Evolutionary conservation across 2,888 invertebrate genomes (phyloP), one percentile per base, ranked within the genome.

Genomic region (Eupithecia inturbata): DNA sequence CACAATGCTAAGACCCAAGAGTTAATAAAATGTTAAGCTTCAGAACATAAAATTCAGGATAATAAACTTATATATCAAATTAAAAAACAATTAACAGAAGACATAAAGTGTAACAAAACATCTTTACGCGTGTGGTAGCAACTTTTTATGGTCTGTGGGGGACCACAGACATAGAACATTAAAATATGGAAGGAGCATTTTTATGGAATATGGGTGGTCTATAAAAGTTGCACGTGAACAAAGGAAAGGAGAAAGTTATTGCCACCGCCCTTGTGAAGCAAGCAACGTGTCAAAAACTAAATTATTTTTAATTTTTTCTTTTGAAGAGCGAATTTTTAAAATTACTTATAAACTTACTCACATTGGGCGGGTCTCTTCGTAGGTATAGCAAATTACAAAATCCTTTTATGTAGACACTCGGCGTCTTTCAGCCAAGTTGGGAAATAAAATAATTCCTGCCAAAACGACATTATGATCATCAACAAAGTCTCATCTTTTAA

Each of bases 141-240:
- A 78, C 82, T 85, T 87, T 87, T 87, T 85, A 83, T 83, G 85
- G 83, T 82, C 79, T 82, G 82, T 79, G 84, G 85, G 86, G 80
- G 82, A 82, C 83, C 84, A 78, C 83, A 80, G 76, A 82, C 82
- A 82, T 83, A 81, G 79, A 83, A 80, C 78, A 81, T 77, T 79
- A 78, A 81, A 82, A 79, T 80, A 80, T 79, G 71, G 73, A 68
- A 71, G 75, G 76, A 79, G 71, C 63, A 67, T 73, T 83, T 84
- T 82, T 79, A 82, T 79, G 69, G 76, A 79, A 79, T 77, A 75
- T 76, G 76, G 78, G 75, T 71, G 70, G 70, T 71, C 73, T 69
- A 71, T 72, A 74, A 72, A 77, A 77, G 64, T 70, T 76, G 64
- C 74, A 64, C 64, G 45, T 71, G 60, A 68, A 71, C 67, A 45